Evolutionary conservation across 1,140 invertebrate species (phyloP).

Genomic region (Brachionus sp.): DNA sequence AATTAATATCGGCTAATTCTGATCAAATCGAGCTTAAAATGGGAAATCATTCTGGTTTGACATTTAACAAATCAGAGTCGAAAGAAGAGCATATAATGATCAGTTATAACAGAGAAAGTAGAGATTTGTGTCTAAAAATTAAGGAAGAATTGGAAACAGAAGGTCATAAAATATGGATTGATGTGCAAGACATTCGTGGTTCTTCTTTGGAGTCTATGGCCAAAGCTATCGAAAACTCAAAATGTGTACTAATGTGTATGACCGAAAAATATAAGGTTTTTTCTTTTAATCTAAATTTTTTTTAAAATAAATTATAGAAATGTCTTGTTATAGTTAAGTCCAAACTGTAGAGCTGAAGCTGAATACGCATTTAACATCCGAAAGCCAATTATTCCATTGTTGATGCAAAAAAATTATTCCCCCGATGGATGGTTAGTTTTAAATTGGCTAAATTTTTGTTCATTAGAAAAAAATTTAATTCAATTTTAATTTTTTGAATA

Average conservation of each 20-base stretch:
- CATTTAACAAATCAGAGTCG: neutral
- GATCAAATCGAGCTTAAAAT: neutral
- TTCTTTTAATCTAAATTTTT: neutral
- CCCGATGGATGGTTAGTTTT: constrained; percentile 53
- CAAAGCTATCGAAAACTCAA: constrained; percentile 55
- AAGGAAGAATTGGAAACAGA: neutral
- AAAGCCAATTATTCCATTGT: constrained; percentile 52
- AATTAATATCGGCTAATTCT: neutral
- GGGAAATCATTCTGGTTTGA: neutral
- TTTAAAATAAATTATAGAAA: neutral
- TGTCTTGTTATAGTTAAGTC: neutral
- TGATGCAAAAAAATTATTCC: constrained; percentile 52
- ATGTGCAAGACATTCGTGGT: constrained; percentile 49
- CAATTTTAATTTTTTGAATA: too few species aligned
- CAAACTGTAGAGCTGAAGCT: constrained; percentile 49
- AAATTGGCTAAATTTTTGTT: too few species aligned
- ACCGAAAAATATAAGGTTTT: constrained; percentile 26
- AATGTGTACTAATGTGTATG: constrained; percentile 52
- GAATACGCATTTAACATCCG: constrained; percentile 53
- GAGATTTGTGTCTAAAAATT: constrained; percentile 13
- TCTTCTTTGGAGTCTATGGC: constrained; percentile 58
- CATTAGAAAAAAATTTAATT: too few species aligned
- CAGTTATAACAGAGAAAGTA: constrained; percentile 14
- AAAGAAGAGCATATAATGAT: constrained; percentile 24
- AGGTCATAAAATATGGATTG: constrained; percentile 48